Base-by-base conservation (phyloP, 2,797 vertebrate species). In the Mormyrops boulengeri region DNA sequence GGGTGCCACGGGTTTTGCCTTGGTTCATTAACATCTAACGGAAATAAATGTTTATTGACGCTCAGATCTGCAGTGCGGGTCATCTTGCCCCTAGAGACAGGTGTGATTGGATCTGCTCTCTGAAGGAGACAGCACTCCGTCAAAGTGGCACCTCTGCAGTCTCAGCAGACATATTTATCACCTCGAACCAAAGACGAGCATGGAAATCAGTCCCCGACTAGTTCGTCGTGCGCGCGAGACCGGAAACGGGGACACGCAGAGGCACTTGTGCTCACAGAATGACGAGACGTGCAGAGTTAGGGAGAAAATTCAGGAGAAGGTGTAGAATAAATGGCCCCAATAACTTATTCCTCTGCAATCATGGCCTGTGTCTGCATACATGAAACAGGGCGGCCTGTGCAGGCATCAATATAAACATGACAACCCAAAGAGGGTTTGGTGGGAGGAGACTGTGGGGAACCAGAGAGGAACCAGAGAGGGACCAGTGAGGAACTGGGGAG, bases 61-160 rank as follows among this genome's bases (percentile, higher is more conserved):
- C 73, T 50, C 44, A 49, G 44, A 30, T 69, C 88, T 30, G 19
- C 57, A 88, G 88, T 38, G 6, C 77, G 17, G 88, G 82, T 57
- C 22, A 34, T 82, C 38, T 77, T 22, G 52, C 53, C 82, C 77
- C 38, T 80, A 47, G 38, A 80, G 73, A 80, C 73, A 44, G 73
- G 73, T 22, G 44, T 86, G 89, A 89, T 89, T 86, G 60, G 89
- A 89, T 73, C 82, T 85, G 53, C 44, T 49, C 44, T 38, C 80
- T 8, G 80, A 62, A 82, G 55, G 80, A 88, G 80, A 89, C 57
- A 49, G 89, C 89, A 34, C 49, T 89, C 60, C 84, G 30, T 89
- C 89, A 87, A 69, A 73, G 55, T 89, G 89, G 30, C 82, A 89
- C 80, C 80, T 26, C 82, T 89, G 62, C 66, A 14, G 4, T 26